phyloP scores from a whole-genome alignment of 2,888 invertebrate species.

The Lepidochitona cinerea region DNA sequence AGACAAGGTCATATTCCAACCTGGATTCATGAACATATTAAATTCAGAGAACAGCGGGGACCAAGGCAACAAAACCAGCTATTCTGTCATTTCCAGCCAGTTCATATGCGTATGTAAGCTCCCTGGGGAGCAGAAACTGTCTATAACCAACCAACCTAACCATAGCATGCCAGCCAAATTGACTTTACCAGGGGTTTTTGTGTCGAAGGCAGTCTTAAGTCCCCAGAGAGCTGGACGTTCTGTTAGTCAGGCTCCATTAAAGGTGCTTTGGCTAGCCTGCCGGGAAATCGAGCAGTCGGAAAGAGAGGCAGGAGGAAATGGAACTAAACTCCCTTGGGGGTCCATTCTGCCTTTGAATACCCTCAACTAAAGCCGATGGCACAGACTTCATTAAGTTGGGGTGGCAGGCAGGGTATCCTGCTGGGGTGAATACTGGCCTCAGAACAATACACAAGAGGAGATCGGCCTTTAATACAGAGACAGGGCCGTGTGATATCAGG shows the following conservation, averaged over 20 bases:
- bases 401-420: not conserved
- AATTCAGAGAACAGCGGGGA: too few relatives aligned
- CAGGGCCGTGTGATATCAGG: not conserved
- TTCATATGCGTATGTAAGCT: not conserved
- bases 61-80: not conserved
- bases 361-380: not conserved
- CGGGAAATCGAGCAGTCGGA: not conserved
- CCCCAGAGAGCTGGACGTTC: not conserved
- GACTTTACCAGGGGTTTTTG: not conserved
- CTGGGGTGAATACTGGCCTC: not conserved
- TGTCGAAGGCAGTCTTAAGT: not conserved
- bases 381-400: not conserved
- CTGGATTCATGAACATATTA: too few relatives aligned
- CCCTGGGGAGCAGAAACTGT: not conserved
- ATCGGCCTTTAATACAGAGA: too few relatives aligned
- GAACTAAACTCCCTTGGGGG: not conserved
- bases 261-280: not conserved
- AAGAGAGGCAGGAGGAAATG: not conserved
- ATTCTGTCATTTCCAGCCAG: constrained; percentile 5
- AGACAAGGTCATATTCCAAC: too few relatives aligned
- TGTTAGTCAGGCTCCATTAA: not conserved
- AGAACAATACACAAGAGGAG: too few relatives aligned
- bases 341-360: not conserved
- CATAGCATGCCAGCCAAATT: not conserved
- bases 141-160: not conserved